These are phyloP conservation scores for Chironomus riparius DNA, from an alignment of 2,888 invertebrate genomes.

Conservation along the genomic window DNA sequence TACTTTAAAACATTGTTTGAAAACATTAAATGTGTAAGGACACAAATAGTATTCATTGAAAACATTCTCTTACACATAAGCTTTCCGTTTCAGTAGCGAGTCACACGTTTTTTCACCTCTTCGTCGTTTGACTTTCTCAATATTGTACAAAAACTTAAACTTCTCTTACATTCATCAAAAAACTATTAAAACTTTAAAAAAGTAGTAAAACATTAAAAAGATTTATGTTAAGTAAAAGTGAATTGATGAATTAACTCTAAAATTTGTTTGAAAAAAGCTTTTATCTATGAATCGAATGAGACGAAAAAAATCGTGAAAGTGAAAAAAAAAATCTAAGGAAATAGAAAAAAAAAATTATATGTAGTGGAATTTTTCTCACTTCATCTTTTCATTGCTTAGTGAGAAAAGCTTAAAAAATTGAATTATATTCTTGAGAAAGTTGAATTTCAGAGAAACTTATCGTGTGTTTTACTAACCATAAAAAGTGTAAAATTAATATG, in stretches of 20 bases:
- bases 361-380: too few relatives aligned
- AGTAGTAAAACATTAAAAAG: not conserved
- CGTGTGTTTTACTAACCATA: too few relatives aligned
- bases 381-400: not conserved
- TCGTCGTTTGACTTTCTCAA: constrained; percentile 15
- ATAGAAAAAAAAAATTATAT: too few relatives aligned
- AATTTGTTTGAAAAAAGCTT: not conserved
- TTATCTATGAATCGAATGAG: not conserved
- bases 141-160: not conserved
- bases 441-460: not conserved
- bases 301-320: not conserved
- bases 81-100: constrained; percentile 25
- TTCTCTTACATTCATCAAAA: not conserved
- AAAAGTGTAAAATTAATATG: too few relatives aligned
- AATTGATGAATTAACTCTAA: not conserved
- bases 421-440: not conserved
- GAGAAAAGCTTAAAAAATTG: not conserved
- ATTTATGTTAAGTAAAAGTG: not conserved
- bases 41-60: not conserved
- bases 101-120: constrained; percentile 24
- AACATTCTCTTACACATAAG: constrained; percentile 22
- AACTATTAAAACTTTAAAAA: not conserved
- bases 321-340: not conserved
- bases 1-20: not conserved
- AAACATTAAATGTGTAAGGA: not conserved